Conservation (phyloP, 2,113 vertebrate species). For the Hylia prasina region DNA sequence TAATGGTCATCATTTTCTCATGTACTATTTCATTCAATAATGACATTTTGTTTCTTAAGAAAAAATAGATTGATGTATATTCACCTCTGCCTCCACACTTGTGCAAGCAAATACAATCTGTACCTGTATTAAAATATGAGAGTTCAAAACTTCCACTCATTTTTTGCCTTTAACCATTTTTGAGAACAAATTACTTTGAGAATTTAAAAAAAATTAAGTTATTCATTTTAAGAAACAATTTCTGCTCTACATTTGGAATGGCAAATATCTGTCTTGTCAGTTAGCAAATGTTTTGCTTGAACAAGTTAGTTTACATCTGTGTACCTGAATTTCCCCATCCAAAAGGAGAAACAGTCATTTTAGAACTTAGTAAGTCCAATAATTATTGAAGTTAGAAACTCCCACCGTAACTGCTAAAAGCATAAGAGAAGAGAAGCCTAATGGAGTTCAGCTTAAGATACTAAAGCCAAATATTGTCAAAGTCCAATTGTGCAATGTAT, state of each 20-base stretch:
- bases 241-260: neutral
- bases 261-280: neutral
- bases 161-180: neutral
- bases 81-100: neutral
- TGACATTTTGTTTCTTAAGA: neutral
- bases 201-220: neutral
- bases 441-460: neutral
- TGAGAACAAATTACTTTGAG: neutral
- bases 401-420: neutral
- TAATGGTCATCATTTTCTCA: conserved; percentile 8
- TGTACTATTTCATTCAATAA: neutral
- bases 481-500: neutral
- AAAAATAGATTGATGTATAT: neutral
- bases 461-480: neutral
- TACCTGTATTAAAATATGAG: neutral
- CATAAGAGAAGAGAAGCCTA: neutral
- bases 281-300: neutral
- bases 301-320: neutral
- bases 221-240: neutral
- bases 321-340: neutral
- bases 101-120: neutral
- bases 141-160: neutral
- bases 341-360: neutral
- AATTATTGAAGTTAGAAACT: neutral
- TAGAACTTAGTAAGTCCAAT: neutral